Conservation (phyloP, 1,140 invertebrate species). For the Zaprionus camerounensis region DNA sequence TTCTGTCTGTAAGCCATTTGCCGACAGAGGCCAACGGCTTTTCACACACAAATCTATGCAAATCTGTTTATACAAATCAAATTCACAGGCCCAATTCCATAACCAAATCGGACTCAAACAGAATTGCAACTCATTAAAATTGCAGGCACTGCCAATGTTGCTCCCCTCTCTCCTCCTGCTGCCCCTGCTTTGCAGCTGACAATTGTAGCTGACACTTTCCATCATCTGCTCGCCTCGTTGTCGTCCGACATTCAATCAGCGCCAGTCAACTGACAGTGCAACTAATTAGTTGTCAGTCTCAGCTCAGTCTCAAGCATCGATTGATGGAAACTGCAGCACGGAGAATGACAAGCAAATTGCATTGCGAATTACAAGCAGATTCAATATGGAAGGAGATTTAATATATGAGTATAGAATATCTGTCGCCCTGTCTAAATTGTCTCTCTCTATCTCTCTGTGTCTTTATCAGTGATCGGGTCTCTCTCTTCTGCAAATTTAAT, state of each 20-base stretch:
- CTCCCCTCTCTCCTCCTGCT: constrained; percentile 1
- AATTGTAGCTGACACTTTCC: constrained; percentile 49
- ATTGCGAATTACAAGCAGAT: constrained; percentile 13
- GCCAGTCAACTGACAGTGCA: neutral
- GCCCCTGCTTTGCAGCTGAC: constrained; percentile 18
- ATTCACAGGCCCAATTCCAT: neutral
- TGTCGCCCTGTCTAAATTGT: neutral
- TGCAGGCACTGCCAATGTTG: neutral
- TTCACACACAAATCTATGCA: constrained; percentile 63
- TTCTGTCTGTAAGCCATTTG: constrained; percentile 44
- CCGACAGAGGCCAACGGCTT: constrained; percentile 67
- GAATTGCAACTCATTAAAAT: constrained; percentile 29
- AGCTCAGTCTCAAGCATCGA: constrained; percentile 11
- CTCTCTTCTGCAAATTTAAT: neutral
- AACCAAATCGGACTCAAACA: constrained; percentile 3
- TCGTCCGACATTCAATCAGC: constrained; percentile 15
- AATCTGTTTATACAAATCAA: constrained; percentile 24
- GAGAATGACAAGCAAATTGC: constrained; percentile 26
- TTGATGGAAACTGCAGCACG: constrained; percentile 13
- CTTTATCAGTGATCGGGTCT: too few species aligned
- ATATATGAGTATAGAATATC: neutral
- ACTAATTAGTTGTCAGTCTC: constrained; percentile 39
- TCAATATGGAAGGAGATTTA: neutral
- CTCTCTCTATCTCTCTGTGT: neutral
- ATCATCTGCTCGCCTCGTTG: constrained; percentile 17